Conservation (phyloP, 2,113 vertebrate species). For the Coturnix japonica region DNA sequence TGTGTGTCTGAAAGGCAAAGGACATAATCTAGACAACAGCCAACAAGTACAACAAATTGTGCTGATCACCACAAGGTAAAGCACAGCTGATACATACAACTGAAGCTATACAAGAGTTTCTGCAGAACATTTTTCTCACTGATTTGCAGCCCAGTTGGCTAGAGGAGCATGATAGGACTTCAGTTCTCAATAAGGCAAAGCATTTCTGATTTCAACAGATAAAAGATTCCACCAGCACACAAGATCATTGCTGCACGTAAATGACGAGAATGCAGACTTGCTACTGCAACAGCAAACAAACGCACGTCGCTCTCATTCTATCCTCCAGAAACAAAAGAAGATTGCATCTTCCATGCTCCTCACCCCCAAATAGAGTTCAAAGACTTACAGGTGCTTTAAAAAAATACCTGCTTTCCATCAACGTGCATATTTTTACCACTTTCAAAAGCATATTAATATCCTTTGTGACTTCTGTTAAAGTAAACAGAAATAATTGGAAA, state of each 20-base stretch:
- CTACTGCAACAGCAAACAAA: background rate
- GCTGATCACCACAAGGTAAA: background rate
- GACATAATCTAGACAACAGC: background rate
- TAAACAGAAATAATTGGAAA: constrained; percentile 67
- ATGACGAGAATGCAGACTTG: background rate
- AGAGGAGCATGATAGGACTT: background rate
- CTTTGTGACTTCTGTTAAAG: constrained; percentile 53
- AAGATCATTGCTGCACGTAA: background rate
- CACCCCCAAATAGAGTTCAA: background rate
- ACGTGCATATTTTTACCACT: constrained; percentile 39
- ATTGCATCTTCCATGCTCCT: background rate
- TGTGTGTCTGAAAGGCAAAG: background rate
- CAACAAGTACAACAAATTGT: rapidly evolving
- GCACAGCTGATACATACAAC: background rate
- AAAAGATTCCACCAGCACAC: rapidly evolving
- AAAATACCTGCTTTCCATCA: constrained; percentile 41
- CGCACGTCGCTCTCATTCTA: background rate
- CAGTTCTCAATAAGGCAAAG: background rate
- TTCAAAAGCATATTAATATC: constrained; percentile 66
- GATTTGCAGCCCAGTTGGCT: background rate
- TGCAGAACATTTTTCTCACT: background rate
- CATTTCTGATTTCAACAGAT: rapidly evolving
- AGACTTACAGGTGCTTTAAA: constrained; percentile 45
- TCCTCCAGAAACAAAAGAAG: background rate
- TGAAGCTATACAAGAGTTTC: background rate